Evolutionary conservation across 2,113 vertebrate genomes (phyloP).

Genomic region (Paraplagusia blochii): DNA sequence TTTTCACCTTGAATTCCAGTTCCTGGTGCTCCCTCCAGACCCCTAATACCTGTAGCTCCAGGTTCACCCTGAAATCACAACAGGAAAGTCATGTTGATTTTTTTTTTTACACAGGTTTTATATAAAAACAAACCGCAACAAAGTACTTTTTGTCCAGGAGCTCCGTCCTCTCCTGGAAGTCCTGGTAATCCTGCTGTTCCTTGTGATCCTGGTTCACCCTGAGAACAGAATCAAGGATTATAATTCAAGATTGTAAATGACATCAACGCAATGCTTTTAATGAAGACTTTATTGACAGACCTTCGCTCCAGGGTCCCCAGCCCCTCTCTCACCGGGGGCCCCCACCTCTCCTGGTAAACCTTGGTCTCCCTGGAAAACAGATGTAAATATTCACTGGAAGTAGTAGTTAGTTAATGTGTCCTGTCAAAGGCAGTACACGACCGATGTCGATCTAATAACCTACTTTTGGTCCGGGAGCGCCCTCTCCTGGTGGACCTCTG

Average conservation of each 20-base stretch:
- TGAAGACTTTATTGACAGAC: slow-evolving; percentile 42
- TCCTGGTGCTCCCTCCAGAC: slow-evolving; percentile 79
- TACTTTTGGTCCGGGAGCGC: slow-evolving; percentile 84
- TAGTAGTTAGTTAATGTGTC: too few species aligned
- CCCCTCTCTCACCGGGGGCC: slow-evolving; percentile 77
- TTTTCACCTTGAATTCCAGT: slow-evolving; percentile 86
- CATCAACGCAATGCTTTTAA: neutral
- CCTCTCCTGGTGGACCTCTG: slow-evolving; percentile 81
- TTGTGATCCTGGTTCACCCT: slow-evolving; percentile 81
- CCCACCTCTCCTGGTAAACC: slow-evolving; percentile 82
- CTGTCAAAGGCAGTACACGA: too few species aligned
- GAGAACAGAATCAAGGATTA: slow-evolving; percentile 23
- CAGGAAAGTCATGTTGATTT: neutral
- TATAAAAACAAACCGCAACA: neutral
- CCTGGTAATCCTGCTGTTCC: slow-evolving; percentile 81
- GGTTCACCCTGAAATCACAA: slow-evolving; percentile 75
- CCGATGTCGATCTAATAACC: neutral
- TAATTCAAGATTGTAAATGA: neutral
- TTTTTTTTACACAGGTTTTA: neutral
- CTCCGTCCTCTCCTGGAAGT: slow-evolving; percentile 84
- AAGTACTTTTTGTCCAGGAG: slow-evolving; percentile 82
- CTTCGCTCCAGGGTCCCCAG: slow-evolving; percentile 80
- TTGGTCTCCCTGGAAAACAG: slow-evolving; percentile 75
- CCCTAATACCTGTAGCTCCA: slow-evolving; percentile 78
- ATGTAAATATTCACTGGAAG: neutral